phyloP scores from a whole-genome alignment of 2,888 invertebrate species.

The Ametastegia equiseti region DNA sequence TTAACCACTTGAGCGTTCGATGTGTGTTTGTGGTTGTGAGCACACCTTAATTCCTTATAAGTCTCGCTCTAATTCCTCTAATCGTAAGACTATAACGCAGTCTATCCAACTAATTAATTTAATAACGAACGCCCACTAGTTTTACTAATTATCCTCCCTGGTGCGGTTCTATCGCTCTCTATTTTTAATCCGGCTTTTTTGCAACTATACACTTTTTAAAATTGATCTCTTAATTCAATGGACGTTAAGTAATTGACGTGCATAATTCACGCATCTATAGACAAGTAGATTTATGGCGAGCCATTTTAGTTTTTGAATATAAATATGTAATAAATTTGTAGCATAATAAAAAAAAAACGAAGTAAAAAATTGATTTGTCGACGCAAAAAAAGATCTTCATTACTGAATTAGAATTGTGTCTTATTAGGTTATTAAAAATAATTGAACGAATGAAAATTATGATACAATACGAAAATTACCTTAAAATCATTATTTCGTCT shows the following conservation, averaged over 20 bases:
- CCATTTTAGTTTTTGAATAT: neutral
- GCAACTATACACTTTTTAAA: neutral
- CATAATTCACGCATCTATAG: too few species aligned
- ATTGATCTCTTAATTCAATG: too few species aligned
- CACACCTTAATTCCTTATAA: slow-evolving; percentile 48
- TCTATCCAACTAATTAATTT: slow-evolving; percentile 36
- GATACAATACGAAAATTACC: too few species aligned
- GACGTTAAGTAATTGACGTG: too few species aligned
- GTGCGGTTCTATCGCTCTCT: neutral
- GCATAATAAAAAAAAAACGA: neutral
- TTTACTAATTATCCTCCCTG: slow-evolving; percentile 31
- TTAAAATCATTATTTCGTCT: too few species aligned
- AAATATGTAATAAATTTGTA: too few species aligned
- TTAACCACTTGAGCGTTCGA: slow-evolving; percentile 44
- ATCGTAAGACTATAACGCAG: slow-evolving; percentile 26
- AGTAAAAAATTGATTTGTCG: too few species aligned
- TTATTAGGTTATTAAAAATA: too few species aligned
- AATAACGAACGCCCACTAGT: slow-evolving; percentile 45
- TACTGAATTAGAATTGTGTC: too few species aligned
- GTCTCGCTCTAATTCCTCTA: slow-evolving; percentile 44
- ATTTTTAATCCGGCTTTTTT: neutral
- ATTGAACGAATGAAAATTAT: too few species aligned
- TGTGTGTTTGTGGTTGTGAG: slow-evolving; percentile 35
- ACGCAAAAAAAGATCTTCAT: too few species aligned
- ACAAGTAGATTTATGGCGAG: too few species aligned